Base-by-base conservation (phyloP, 1,140 invertebrate genomes). In the Frieseomelitta varia region DNA sequence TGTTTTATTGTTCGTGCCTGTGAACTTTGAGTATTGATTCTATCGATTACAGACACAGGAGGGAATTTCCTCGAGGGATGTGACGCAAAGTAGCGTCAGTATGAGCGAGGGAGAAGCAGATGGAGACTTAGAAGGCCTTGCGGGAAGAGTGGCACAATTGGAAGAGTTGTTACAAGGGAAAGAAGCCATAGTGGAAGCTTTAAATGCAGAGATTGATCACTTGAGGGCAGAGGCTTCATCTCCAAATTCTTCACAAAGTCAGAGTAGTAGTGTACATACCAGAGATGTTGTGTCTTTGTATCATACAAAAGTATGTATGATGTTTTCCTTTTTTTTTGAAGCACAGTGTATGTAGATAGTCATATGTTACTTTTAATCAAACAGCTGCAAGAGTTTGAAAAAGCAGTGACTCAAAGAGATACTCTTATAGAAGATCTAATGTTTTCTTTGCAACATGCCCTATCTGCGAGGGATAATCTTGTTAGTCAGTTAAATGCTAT, bases 41-140 rank as follows among this genome's bases (percentile, higher is more conserved):
- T 53, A 1, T 15, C 21, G 15, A 72, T 77, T 39, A 21, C 47
- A 94, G 93, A 81, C 80, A 47, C 88, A 90, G 24, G 93, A 93
- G 61, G 91, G 90, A 63, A 80, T 86, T 58, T 93, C 91, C 0
- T 93, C 91, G 4, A 88, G 89, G 69, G 93, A 94, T 65, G 76
- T 93, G 47, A 93, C 93, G 2, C 88, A 93, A 39, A 93, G 92
- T 34, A 94, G 93, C 34, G 89, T 94, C 21, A 94, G 93, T n/a
- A 92, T 94, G 89, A 95, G 94, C 47, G 94, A 95, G 86, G 94
- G 93, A 69, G 94, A 95, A 81, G 93, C 91, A 12, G 94, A 95
- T 81, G 91, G 88, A n/a, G 94, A 95, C 79, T 87, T 95, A 21
- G 94, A 95, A 79, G 93, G 92, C 24, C 91, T 94, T 75, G 92